A percentile compares a stretch with the other conserved stretches of the same genome.
Conservation (phyloP, 2,797 vertebrate genomes). For the Garrulus glandarius region DNA sequence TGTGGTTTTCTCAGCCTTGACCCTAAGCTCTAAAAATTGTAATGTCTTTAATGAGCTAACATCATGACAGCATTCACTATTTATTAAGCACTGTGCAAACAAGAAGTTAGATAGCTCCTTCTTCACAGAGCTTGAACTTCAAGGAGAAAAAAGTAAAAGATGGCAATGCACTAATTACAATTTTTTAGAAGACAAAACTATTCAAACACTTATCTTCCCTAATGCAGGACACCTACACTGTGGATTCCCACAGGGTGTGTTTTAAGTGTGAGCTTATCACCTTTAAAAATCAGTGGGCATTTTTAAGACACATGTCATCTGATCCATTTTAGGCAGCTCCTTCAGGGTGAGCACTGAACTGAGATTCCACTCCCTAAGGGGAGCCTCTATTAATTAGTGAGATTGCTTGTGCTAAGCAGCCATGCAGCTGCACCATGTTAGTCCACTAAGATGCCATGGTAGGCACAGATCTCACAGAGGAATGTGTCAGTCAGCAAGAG, state of each 20-base stretch:
- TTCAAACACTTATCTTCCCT: not conserved
- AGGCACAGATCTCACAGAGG: not conserved
- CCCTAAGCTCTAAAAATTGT: not conserved
- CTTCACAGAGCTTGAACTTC: not conserved
- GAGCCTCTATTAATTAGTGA: not conserved
- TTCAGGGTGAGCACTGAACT: not conserved
- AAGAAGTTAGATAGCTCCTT: not conserved
- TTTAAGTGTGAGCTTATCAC: not conserved
- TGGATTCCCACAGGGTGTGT: not conserved
- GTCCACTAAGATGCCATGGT: not conserved
- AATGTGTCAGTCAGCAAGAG: not conserved
- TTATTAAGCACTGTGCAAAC: not conserved
- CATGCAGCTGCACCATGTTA: not conserved
- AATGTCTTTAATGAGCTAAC: not conserved
- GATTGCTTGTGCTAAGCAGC: not conserved
- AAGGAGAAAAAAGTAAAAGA: not conserved
- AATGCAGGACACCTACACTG: not conserved
- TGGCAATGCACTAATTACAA: not conserved
- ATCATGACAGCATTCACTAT: not conserved
- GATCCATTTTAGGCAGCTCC: not conserved
- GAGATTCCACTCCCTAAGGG: not conserved
- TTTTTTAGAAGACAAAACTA: not conserved
- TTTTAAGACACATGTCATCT: not conserved
- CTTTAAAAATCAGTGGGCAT: not conserved
- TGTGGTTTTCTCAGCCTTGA: not conserved